Evolutionary conservation across 2,797 vertebrate genomes (phyloP).

Genomic region (Enteromius fasciolatus): DNA sequence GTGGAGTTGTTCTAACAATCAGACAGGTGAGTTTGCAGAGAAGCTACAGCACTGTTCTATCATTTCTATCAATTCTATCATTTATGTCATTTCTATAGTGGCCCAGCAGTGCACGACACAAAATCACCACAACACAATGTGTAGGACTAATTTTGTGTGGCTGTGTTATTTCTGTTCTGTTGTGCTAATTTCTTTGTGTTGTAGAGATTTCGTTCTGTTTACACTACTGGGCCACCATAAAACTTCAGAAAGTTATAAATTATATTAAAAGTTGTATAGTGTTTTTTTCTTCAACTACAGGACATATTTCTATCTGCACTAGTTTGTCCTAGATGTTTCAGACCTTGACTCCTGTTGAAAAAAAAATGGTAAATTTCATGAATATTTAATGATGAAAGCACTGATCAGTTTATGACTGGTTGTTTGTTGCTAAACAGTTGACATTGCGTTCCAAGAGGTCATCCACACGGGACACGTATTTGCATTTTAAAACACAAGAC

Average conservation of each 20-base stretch:
- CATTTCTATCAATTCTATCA: background rate
- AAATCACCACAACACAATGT: background rate
- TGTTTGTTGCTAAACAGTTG: background rate
- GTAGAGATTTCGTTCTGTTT: background rate
- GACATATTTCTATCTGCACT: background rate
- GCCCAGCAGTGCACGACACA: background rate
- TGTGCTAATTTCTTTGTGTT: background rate
- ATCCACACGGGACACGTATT: background rate
- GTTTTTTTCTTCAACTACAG: background rate
- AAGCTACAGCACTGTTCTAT: background rate
- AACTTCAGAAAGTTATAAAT: background rate
- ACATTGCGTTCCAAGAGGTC: background rate
- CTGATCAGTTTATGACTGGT: background rate
- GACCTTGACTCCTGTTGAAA: background rate
- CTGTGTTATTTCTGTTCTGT: background rate
- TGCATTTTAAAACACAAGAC: background rate
- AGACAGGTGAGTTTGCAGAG: conserved; percentile 54
- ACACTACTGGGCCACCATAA: background rate
- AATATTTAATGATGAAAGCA: background rate
- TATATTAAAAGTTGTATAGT: background rate
- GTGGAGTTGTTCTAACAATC: conserved; percentile 67
- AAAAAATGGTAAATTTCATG: background rate
- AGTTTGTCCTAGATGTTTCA: background rate
- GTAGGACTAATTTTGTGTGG: background rate
- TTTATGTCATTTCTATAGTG: background rate